phyloP scores from a whole-genome alignment of 2,888 invertebrate genomes.

The Prionchulus punctatus region DNA sequence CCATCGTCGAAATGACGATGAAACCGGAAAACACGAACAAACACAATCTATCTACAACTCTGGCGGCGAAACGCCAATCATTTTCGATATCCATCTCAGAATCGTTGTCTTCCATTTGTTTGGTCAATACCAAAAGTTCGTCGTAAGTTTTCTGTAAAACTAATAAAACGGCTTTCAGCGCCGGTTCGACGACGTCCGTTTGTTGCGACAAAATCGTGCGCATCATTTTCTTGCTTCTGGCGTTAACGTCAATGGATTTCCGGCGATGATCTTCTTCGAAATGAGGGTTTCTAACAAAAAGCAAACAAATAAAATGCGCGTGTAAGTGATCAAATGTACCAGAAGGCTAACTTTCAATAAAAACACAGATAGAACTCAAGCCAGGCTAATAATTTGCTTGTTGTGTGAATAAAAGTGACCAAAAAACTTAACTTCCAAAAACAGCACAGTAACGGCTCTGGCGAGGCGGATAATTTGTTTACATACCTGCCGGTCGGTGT shows the following conservation, averaged over 20 bases:
- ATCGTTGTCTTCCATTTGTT: conserved; percentile 23
- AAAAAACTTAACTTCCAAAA: neutral
- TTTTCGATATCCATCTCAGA: conserved; percentile 26
- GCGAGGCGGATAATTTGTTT: no score
- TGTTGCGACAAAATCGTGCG: no score
- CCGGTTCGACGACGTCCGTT: neutral
- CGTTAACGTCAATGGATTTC: neutral
- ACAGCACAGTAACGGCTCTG: neutral
- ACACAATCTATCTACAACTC: conserved; percentile 13
- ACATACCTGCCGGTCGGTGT: no score
- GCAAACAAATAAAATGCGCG: no score
- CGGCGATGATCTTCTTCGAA: no score
- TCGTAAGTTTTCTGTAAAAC: conserved; percentile 26
- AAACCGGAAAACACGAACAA: conserved; percentile 11
- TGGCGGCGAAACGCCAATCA: conserved; percentile 21
- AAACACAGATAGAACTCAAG: no score
- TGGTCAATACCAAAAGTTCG: conserved; percentile 23
- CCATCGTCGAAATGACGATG: conserved; percentile 9
- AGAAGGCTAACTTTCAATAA: no score
- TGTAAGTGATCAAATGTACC: no score
- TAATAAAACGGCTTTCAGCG: conserved; percentile 24
- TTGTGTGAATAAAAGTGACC: no score
- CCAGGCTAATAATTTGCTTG: no score
- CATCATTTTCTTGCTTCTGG: no score
- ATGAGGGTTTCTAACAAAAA: no score